These are phyloP conservation scores for Alethe diademata DNA, from an alignment of 2,113 vertebrate genomes.

Conservation along the genomic window DNA sequence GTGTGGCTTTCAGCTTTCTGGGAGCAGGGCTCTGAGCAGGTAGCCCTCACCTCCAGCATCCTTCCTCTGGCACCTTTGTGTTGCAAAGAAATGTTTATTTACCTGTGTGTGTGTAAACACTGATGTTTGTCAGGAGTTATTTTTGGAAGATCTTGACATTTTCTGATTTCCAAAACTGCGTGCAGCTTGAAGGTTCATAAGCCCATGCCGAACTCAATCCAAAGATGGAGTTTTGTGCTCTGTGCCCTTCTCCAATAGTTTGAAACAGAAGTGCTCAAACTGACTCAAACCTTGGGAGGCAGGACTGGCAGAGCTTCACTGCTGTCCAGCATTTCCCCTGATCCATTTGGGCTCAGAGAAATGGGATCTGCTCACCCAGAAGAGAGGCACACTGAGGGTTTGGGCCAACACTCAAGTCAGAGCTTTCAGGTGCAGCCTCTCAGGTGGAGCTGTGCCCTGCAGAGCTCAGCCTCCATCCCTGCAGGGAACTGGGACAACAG, in stretches of 20 bases:
- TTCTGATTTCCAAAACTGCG: not conserved
- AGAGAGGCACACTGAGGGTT: not conserved
- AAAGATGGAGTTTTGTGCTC: not conserved
- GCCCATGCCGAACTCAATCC: not conserved
- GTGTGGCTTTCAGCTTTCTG: not conserved
- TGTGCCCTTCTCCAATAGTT: not conserved
- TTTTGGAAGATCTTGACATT: not conserved
- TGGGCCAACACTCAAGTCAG: not conserved
- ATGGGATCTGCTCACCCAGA: not conserved
- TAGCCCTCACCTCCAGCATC: not conserved
- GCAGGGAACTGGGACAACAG: not conserved
- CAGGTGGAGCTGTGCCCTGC: not conserved
- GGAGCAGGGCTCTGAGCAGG: not conserved
- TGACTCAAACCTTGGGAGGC: not conserved
- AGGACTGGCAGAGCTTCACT: not conserved
- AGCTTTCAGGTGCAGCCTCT: not conserved
- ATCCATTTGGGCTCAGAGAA: not conserved
- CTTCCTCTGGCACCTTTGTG: not conserved
- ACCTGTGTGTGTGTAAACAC: not conserved
- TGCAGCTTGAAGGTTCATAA: not conserved
- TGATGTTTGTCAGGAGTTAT: not conserved
- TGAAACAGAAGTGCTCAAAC: not conserved
- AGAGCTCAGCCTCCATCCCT: not conserved
- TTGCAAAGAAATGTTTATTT: not conserved
- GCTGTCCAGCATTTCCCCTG: not conserved